Evolutionary conservation across 2,113 vertebrate genomes (phyloP).

Genomic region (Serilophus lunatus): DNA sequence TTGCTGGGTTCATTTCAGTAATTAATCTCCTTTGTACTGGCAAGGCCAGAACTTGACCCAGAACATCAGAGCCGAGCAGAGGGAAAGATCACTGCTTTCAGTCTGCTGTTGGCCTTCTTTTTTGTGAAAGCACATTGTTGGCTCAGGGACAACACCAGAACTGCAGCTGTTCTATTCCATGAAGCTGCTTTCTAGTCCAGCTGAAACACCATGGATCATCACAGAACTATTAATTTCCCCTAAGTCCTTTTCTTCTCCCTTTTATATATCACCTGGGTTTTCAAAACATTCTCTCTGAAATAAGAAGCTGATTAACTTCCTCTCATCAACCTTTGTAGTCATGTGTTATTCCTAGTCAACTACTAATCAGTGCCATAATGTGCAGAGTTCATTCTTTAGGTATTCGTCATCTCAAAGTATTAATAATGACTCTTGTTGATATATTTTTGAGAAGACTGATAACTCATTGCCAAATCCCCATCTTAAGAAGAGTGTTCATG

Average conservation of each 20-base stretch:
- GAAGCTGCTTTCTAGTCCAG: not conserved
- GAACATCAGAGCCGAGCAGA: not conserved
- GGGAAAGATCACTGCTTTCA: not conserved
- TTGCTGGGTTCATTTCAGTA: not conserved
- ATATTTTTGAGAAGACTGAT: not conserved
- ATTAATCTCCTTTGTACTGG: not conserved
- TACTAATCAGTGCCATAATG: not conserved
- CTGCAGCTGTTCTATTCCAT: not conserved
- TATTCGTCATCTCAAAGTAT: not conserved
- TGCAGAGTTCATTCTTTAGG: not conserved
- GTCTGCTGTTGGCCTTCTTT: not conserved
- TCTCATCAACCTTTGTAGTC: not conserved
- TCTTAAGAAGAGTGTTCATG: not conserved
- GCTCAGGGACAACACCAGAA: not conserved
- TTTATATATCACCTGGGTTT: rapidly evolving
- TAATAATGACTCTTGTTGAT: not conserved
- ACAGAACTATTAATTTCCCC: not conserved
- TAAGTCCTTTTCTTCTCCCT: not conserved
- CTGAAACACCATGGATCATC: not conserved
- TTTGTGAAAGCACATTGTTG: not conserved
- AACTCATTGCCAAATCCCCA: not conserved
- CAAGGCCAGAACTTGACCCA: not conserved
- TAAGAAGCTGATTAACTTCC: not conserved
- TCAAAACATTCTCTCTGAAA: not conserved
- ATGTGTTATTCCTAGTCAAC: not conserved